These are phyloP conservation scores for Heteromurus nitidus DNA, from an alignment of 2,888 invertebrate species.

Conservation along the genomic window DNA sequence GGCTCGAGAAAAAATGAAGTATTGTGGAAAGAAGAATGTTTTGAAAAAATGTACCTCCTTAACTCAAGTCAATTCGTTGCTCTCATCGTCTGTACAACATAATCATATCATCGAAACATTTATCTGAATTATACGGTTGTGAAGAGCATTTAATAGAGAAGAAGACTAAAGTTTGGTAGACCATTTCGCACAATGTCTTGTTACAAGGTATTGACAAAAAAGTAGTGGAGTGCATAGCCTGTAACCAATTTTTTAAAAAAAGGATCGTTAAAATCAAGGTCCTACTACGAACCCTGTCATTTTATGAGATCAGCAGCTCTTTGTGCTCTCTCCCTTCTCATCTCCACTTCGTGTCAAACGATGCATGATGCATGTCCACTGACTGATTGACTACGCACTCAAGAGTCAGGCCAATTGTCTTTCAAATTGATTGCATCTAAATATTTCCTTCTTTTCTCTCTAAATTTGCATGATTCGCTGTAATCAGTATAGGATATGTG, in stretches of 20 bases:
- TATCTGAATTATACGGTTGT: conserved; percentile 52
- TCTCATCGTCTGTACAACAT: too few relatives aligned
- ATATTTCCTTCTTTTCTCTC: conserved; percentile 4
- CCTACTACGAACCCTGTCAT: neutral
- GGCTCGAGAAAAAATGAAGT: neutral
- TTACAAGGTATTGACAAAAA: neutral
- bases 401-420: conserved; percentile 13
- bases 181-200: neutral
- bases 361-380: conserved; percentile 36
- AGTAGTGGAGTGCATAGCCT: conserved; percentile 21
- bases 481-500: neutral
- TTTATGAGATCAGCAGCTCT: conserved; percentile 36
- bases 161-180: conserved; percentile 12
- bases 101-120: too few relatives aligned
- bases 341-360: conserved; percentile 18
- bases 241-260: conserved; percentile 47
- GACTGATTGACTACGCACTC: conserved; percentile 9
- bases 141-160: conserved; percentile 30
- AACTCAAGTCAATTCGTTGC: conserved; percentile 12
- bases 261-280: conserved; percentile 54
- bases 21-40: conserved; percentile 3
- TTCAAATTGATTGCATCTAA: conserved; percentile 8
- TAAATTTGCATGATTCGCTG: neutral
- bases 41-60: conserved; percentile 23
- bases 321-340: conserved; percentile 10